Conservation (phyloP, 2,797 vertebrate genomes). For the Crocodylus rhombifer region DNA sequence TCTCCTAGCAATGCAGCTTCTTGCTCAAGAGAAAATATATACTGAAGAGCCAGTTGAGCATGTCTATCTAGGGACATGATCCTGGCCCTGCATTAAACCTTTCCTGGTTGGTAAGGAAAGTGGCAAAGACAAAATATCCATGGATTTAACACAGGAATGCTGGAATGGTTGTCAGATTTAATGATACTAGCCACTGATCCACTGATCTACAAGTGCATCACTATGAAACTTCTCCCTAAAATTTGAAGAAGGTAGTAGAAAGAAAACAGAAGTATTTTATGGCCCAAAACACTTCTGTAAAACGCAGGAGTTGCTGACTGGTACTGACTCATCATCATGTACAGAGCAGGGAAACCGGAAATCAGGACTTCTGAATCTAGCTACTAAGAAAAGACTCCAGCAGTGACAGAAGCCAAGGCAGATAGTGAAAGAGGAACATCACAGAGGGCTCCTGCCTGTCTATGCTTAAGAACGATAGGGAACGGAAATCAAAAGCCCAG, state of each 20-base stretch:
- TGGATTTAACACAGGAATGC: neutral
- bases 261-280: neutral
- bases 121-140: neutral
- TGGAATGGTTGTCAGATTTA: neutral
- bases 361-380: neutral
- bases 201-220: neutral
- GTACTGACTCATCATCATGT: neutral
- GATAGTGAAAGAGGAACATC: constrained; percentile 20
- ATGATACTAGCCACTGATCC: neutral
- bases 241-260: neutral
- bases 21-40: neutral
- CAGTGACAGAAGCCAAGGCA: neutral
- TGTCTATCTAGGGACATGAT: neutral
- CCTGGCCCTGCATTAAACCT: neutral
- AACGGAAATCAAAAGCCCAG: neutral
- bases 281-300: neutral
- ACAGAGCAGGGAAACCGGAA: neutral
- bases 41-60: neutral
- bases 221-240: neutral
- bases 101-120: neutral
- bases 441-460: neutral
- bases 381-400: neutral
- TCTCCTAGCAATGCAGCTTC: neutral
- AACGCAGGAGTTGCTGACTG: neutral
- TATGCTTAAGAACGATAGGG: neutral